Evolutionary conservation across 2,888 invertebrate genomes (phyloP), one percentile per base, ranked within the genome.

Genomic region (Eupithecia subumbrata): DNA sequence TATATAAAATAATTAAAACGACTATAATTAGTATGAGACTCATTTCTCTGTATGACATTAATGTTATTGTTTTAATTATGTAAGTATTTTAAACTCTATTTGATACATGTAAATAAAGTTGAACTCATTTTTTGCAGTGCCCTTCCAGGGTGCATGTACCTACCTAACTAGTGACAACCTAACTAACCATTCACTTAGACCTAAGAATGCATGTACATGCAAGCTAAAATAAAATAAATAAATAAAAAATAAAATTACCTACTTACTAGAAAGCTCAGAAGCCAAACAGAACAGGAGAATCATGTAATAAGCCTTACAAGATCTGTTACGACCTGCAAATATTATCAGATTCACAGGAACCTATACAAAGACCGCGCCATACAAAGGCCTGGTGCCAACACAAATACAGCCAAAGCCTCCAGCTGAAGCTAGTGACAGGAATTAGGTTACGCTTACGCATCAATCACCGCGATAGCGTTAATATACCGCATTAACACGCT

Each of bases 401-500:
- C 14, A 75, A 72, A 75, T 79, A 78, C 84, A 85, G 82, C 81
- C 82, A 83, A 71, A 74, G 72, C 74, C 73, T 73, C 73, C 14
- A 43, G 22, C 22, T 68, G 16, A 22, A 68, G 43, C 67, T 40
- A 67, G 67, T 67, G 43, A 43, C 68, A 40, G 82, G 80, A 85
- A 87, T 86, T 85, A 84, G 86, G 85, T 86, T 86, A 86, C 80
- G 72, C 86, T 86, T 86, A 86, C 80, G 73, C 87, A 87, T 88
- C 86, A 87, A 87, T 88, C 88, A 88, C 81, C 77, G 75, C 79
- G 84, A 86, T 86, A 82, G 82, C 82, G 84, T 85, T 85, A 84
- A 82, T 85, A 84, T 68, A 78, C 74, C 72, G 76, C 72, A 76
- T 79, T 78, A 81, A 74, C 78, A 79, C 79, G 76, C 71, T 72